These are phyloP conservation scores for Hyphantria cunea DNA, from an alignment of 1,140 invertebrate species.

Conservation along the genomic window DNA sequence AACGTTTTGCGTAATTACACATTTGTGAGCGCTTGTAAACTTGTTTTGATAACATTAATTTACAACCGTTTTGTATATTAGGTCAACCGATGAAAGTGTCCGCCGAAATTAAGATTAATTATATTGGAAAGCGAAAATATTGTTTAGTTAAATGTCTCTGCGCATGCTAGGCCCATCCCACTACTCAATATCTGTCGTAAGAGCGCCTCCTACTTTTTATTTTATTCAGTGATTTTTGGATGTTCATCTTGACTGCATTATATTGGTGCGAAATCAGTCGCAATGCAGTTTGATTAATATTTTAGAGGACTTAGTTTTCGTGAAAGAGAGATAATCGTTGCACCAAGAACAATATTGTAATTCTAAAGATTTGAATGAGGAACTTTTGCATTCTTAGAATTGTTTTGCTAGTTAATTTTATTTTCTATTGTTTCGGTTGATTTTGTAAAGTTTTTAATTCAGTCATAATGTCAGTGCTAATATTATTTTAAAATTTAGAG, in stretches of 20 bases:
- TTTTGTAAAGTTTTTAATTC: too few relatives aligned
- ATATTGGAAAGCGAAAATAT: slow-evolving; percentile 52
- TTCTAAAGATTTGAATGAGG: too few relatives aligned
- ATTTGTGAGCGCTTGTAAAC: slow-evolving; percentile 66
- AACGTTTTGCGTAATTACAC: slow-evolving; percentile 79
- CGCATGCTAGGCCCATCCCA: slow-evolving; percentile 79
- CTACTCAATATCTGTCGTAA: slow-evolving; percentile 79
- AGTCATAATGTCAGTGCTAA: too few relatives aligned
- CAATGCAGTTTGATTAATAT: slow-evolving; percentile 77
- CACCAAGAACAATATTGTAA: too few relatives aligned
- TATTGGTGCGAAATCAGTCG: slow-evolving; percentile 58
- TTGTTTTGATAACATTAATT: slow-evolving; percentile 77
- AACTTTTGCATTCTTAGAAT: slow-evolving; percentile 6
- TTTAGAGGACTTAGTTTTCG: too few relatives aligned
- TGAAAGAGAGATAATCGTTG: too few relatives aligned
- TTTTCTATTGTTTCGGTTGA: slow-evolving; percentile 20
- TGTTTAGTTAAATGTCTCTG: slow-evolving; percentile 68
- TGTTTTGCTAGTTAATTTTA: slow-evolving; percentile 19
- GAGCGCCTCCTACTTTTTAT: slow-evolving; percentile 79
- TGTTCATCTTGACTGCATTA: slow-evolving; percentile 70
- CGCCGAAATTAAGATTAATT: slow-evolving; percentile 57
- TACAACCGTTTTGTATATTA: slow-evolving; percentile 63
- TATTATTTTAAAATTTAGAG: too few relatives aligned
- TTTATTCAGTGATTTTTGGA: slow-evolving; percentile 71
- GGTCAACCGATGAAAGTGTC: slow-evolving; percentile 65